These are phyloP conservation scores for Micrastur ruficollis DNA, from an alignment of 2,797 vertebrate genomes.

Conservation along the genomic window DNA sequence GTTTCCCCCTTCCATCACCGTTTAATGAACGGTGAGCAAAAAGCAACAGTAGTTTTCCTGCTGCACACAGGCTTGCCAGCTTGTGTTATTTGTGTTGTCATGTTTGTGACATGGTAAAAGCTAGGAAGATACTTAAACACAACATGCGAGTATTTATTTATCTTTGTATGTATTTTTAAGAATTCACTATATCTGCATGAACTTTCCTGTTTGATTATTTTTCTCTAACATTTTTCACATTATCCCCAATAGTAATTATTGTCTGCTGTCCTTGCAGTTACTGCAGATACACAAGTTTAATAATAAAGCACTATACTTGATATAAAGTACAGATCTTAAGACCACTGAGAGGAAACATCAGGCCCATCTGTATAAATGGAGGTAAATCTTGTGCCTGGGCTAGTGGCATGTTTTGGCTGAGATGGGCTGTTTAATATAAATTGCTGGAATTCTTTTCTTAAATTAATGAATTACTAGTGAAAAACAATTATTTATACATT, in stretches of 20 bases:
- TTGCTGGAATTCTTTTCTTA: not conserved
- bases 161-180: not conserved
- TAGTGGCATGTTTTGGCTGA: not conserved
- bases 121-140: not conserved
- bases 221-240: not conserved
- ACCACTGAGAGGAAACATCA: not conserved
- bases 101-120: not conserved
- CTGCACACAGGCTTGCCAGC: not conserved
- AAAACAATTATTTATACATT: not conserved
- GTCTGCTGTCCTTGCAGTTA: not conserved
- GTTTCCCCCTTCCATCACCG: not conserved
- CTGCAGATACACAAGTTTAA: not conserved
- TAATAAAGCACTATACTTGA: not conserved
- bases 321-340: not conserved
- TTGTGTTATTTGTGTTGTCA: fast-evolving
- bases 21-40: not conserved
- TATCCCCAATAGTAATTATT: not conserved
- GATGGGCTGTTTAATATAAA: not conserved
- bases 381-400: not conserved
- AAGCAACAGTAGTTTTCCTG: not conserved
- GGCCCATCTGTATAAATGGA: not conserved
- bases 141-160: not conserved
- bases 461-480: not conserved
- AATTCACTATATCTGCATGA: not conserved
- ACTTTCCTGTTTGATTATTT: not conserved